These are phyloP conservation scores for Hemibagrus guttatus DNA, from an alignment of 2,797 vertebrate species.

Conservation along the genomic window DNA sequence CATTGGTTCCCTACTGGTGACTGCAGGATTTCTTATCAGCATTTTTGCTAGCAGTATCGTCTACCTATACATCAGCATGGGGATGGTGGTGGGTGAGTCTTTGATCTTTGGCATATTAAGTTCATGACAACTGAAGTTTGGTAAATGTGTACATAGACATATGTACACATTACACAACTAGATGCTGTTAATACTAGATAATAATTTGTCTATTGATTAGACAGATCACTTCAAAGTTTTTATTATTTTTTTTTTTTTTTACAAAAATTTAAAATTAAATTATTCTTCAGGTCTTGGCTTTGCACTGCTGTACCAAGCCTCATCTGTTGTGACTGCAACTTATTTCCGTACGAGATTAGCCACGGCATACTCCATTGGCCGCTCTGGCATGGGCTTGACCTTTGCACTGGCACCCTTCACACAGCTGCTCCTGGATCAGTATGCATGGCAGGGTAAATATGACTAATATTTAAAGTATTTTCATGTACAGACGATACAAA, in stretches of 20 bases:
- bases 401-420: slow-evolving; percentile 89
- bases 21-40: slow-evolving; percentile 85
- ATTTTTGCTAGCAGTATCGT: slow-evolving; percentile 81
- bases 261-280: neutral
- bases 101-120: slow-evolving; percentile 10
- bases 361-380: slow-evolving; percentile 83
- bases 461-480: neutral
- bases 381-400: slow-evolving; percentile 91
- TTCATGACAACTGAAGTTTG: neutral
- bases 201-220: neutral
- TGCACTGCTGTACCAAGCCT: slow-evolving; percentile 86
- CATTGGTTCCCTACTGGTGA: slow-evolving; percentile 78
- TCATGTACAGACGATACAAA: neutral
- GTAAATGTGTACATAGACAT: neutral
- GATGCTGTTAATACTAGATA: neutral
- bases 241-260: neutral
- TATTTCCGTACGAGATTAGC: slow-evolving; percentile 85
- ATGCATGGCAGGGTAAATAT: slow-evolving; percentile 89
- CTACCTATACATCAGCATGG: slow-evolving; percentile 92
- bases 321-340: slow-evolving; percentile 81
- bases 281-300: slow-evolving; percentile 82
- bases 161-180: neutral
- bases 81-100: slow-evolving; percentile 85
- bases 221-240: neutral
- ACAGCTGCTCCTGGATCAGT: slow-evolving; percentile 84